phyloP scores from a whole-genome alignment of 2,113 vertebrate genomes.

The Centropus unirufus region DNA sequence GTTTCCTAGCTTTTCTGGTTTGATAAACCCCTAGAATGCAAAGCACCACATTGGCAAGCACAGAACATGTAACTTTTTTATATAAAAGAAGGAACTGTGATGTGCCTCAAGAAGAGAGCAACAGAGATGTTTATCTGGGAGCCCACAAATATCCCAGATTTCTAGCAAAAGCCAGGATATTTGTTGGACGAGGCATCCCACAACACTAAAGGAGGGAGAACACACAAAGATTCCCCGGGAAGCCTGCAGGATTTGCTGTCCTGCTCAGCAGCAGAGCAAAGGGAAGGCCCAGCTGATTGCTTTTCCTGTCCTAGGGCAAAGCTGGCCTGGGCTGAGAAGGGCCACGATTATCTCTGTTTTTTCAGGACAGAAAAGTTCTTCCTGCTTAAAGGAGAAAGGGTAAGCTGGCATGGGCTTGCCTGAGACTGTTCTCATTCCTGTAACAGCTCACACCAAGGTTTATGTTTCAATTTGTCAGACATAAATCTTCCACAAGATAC shows the following conservation, averaged over 20 bases:
- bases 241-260: fast-evolving
- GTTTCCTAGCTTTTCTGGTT: not conserved
- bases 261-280: fast-evolving
- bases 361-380: not conserved
- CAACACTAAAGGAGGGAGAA: fast-evolving
- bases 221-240: fast-evolving
- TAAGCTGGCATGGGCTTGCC: not conserved
- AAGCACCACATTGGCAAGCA: not conserved
- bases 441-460: too few relatives aligned
- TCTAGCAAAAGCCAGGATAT: not conserved
- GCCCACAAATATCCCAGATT: too few relatives aligned
- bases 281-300: not conserved
- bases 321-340: not conserved
- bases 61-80: not conserved
- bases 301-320: not conserved
- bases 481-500: not conserved
- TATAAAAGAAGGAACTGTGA: not conserved
- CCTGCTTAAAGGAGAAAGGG: not conserved
- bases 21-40: fast-evolving
- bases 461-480: not conserved
- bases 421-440: not conserved
- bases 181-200: not conserved
- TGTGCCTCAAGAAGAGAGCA: not conserved
- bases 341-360: fast-evolving
- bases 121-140: not conserved